Evolutionary conservation across 2,797 vertebrate species (phyloP), one percentile per base, ranked within the genome.

Genomic region (Phoeniculus purpureus): DNA sequence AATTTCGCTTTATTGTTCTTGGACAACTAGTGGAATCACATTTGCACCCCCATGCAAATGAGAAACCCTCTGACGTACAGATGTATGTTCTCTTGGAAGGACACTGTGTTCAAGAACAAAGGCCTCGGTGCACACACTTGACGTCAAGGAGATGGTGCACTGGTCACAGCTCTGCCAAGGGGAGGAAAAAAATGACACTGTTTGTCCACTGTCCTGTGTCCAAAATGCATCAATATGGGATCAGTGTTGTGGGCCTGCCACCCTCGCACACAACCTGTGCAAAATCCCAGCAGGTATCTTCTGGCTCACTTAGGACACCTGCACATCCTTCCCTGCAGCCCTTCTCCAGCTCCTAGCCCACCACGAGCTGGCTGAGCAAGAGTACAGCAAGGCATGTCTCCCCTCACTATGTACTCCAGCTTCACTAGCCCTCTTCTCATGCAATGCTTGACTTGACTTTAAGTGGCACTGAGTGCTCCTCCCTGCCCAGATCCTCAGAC

Each of bases 261-360:
- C 4, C 34, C n/a, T 34, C 2, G 0, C 37, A 61, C 0, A 0
- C 0, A 3, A 1, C 54, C 79, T 7, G 10, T 32, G 40, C 52
- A n/a, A 27, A 92, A 34, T 56, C 43, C 27, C 58, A 34, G 22
- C 45, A 65, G 54, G 70, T 10, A 13, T 6, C 12, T 76, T 48
- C 75, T 19, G 56, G 15, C 10, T 73, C 56, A 7, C 6, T 25
- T 32, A 9, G 7, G 23, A 5, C 25, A 55, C 43, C 12, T 8
- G 14, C 32, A 40, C 16, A 48, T 62, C 37, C 50, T 68, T 25
- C 23, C 34, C 34, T 54, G 61, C 62, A 65, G 65, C 45, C 37
- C 37, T 31, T 23, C 5, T 72, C 40, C 19, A 18, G 45, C 48
- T 66, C 45, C 72, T 71, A 81, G 52, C 22, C 6, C 27, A 55